Conservation (phyloP, 1,140 invertebrate genomes). For the Euwallacea fornicatus region DNA sequence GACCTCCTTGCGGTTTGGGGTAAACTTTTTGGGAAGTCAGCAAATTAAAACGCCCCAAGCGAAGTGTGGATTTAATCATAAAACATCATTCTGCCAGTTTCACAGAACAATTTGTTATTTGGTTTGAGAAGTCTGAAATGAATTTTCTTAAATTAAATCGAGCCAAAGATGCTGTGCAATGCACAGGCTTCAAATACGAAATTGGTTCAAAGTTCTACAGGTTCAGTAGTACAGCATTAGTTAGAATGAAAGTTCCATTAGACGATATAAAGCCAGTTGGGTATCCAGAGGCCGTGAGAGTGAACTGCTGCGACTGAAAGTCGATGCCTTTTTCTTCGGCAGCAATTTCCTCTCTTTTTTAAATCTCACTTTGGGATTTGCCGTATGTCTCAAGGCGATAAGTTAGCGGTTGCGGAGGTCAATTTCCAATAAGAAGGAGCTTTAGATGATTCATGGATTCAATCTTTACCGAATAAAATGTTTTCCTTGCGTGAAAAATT, state of each 20-base stretch:
- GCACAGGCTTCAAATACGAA: too few relatives aligned
- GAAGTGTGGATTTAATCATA: slow-evolving; percentile 17
- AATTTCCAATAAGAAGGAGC: too few relatives aligned
- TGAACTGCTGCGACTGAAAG: slow-evolving; percentile 1
- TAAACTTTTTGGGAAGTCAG: slow-evolving; percentile 15
- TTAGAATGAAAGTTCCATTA: not conserved
- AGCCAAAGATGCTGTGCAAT: not conserved
- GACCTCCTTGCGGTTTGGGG: not conserved
- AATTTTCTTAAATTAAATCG: slow-evolving; percentile 12
- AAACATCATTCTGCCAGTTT: slow-evolving; percentile 11
- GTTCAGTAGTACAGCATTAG: too few relatives aligned
- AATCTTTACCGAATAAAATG: not conserved
- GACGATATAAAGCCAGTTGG: not conserved
- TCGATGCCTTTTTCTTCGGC: not conserved
- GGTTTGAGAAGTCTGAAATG: slow-evolving; percentile 1
- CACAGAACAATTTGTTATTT: not conserved
- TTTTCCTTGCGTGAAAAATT: not conserved
- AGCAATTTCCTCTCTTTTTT: not conserved
- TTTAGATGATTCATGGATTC: too few relatives aligned
- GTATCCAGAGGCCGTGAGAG: not conserved
- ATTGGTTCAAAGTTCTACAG: too few relatives aligned
- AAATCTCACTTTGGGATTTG: not conserved
- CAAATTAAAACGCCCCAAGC: slow-evolving; percentile 16
- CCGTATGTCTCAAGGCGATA: too few relatives aligned
- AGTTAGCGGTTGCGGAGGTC: too few relatives aligned